phyloP scores from a whole-genome alignment of 2,888 invertebrate species.

The Ectemnius continuus region DNA sequence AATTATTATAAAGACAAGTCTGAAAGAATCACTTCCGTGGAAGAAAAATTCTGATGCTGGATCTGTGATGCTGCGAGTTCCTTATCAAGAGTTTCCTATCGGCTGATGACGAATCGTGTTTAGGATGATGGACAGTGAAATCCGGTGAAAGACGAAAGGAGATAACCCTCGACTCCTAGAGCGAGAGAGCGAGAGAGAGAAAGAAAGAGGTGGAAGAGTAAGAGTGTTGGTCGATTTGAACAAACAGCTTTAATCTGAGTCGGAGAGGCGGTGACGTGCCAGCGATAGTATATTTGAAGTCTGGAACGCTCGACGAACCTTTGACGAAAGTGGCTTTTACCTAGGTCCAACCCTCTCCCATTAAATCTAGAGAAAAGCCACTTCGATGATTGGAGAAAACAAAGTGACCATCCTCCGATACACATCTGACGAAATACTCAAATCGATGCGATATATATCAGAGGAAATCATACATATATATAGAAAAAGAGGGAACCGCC shows the following conservation, averaged over 20 bases:
- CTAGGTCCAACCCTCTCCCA: no score
- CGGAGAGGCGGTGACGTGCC: conserved; percentile 17
- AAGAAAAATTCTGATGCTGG: not conserved
- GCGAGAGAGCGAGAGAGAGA: not conserved
- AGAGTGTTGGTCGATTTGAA: not conserved
- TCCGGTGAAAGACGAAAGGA: conserved; percentile 7
- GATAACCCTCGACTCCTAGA: conserved; percentile 36
- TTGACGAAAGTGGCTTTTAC: no score
- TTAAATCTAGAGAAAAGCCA: no score
- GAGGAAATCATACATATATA: no score
- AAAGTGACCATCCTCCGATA: no score
- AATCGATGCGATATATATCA: no score
- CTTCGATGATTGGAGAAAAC: no score
- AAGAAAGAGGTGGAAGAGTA: no score
- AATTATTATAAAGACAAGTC: not conserved
- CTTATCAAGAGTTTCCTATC: not conserved
- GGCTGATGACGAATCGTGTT: conserved; percentile 23
- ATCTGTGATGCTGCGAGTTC: not conserved
- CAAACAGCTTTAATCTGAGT: conserved; percentile 44
- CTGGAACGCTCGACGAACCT: no score
- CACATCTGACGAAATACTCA: no score
- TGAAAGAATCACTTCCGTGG: not conserved
- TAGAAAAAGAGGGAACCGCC: no score
- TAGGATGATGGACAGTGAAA: conserved; percentile 20
- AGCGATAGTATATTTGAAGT: no score